Base-by-base conservation (phyloP, 2,797 vertebrate species). In the Emys orbicularis region DNA sequence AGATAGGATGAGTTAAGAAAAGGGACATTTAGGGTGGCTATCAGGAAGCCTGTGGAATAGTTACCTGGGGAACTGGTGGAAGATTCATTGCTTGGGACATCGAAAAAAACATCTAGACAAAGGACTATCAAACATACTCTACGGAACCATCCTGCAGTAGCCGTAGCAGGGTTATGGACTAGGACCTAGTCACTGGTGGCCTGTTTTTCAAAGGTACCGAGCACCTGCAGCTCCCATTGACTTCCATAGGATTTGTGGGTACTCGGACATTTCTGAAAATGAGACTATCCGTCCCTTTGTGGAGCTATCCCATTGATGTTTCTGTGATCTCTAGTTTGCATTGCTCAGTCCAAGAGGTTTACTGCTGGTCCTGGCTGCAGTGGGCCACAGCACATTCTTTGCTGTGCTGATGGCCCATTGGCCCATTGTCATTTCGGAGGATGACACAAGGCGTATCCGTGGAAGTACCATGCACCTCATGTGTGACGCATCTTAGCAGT, bases 91-190 rank as follows among this genome's bases (percentile, higher is more conserved):
- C 15, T 3, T 0, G n/a, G 31, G 2, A 16, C 15, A 27, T 81
- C 65, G 83, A 44, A 90, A 90, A 96, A 90, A 15, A 41, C 93
- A 50, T 56, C 19, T 27, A 93, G 79, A 49, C 31, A 54, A 65
- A n/a, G 7, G 15, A 15, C 34, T 81, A 12, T 12, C 56, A 68
- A 84, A 4, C 41, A 9, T 29, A 50, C 9, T 34, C 23, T 53
- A 84, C 41, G 16, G n/a, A 89, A 47, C 11, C 27, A 7, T 52
- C 23, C 61, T 57, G 23, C 15, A 79, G 49, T 82, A 29, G 37
- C 13, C 59, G 52, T 84, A 34, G 44, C 13, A 91, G 83, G 59
- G 3, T 91, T 0, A 27, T 49, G 54, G 68, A 12, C 41, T 87
- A 12, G 37, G 88, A n/a, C 12, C 12, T 65, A 41, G 16, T 65